Percentiles rank a stretch among this genome's conserved stretches.
These are phyloP conservation scores for Saccopteryx bilineata DNA, from an alignment of 2,113 vertebrate genomes.

Conservation along the genomic window DNA sequence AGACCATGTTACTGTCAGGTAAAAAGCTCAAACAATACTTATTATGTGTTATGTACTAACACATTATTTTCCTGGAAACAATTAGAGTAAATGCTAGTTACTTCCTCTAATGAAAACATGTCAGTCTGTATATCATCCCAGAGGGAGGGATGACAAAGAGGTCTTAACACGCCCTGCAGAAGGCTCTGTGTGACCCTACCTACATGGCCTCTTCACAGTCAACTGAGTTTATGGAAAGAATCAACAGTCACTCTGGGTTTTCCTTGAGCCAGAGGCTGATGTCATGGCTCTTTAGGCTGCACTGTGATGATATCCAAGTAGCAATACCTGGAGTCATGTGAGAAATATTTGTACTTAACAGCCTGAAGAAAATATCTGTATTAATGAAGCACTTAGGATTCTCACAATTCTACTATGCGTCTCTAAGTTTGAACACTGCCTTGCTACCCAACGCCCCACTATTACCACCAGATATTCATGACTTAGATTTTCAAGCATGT, in stretches of 20 bases:
- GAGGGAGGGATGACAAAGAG: neutral
- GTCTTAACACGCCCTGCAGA: neutral
- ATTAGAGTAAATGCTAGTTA: neutral
- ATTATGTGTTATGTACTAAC: accelerated
- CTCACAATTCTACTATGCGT: neutral
- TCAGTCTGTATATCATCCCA: neutral
- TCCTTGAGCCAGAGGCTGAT: conserved; percentile 32
- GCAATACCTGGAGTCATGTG: neutral
- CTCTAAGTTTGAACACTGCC: neutral
- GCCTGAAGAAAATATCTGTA: neutral
- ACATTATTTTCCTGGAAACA: conserved; percentile 52
- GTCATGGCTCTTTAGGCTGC: neutral
- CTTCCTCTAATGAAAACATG: conserved; percentile 1
- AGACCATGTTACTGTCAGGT: neutral
- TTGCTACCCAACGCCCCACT: neutral
- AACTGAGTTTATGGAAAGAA: neutral
- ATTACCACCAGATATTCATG: neutral
- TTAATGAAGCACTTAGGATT: neutral
- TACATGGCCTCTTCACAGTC: neutral
- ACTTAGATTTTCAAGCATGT: neutral
- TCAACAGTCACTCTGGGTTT: neutral
- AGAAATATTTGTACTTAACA: neutral
- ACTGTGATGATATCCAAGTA: neutral
- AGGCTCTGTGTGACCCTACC: neutral
- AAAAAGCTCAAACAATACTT: conserved; percentile 19